Conservation (phyloP, 2,113 vertebrate genomes). For the Pelecanoides urinatrix region DNA sequence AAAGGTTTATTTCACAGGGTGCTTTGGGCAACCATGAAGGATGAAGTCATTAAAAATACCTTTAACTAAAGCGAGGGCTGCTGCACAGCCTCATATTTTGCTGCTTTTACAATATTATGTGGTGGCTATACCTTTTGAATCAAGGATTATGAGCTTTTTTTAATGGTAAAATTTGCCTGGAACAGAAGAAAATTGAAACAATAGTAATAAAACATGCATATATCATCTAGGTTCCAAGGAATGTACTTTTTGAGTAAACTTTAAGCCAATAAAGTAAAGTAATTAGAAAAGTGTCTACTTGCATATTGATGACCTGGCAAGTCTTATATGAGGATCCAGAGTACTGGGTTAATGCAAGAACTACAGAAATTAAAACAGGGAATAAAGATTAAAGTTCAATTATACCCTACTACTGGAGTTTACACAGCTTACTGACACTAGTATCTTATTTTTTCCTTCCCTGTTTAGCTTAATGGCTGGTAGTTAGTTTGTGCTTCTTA, state of each 20-base stretch:
- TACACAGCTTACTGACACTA: not conserved
- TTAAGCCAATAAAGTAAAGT: not conserved
- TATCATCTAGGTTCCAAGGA: not conserved
- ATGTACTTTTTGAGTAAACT: not conserved
- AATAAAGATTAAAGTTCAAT: not conserved
- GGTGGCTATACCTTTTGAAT: not conserved
- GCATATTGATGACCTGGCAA: not conserved
- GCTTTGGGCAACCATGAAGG: constrained; percentile 73
- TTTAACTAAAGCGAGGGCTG: constrained; percentile 67
- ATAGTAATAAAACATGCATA: not conserved
- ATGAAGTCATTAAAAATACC: constrained; percentile 77
- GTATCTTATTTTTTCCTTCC: not conserved
- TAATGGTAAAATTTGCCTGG: constrained; percentile 14
- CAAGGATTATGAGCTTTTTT: constrained; percentile 1
- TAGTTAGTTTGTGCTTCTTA: not conserved
- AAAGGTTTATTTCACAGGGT: constrained; percentile 80
- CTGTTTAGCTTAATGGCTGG: not conserved
- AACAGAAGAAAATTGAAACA: not conserved
- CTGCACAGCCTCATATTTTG: constrained; percentile 1
- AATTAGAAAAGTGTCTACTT: not conserved
- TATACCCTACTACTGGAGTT: not conserved
- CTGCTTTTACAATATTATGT: not conserved
- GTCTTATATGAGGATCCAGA: not conserved
- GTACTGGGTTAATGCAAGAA: not conserved
- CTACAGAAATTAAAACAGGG: not conserved